Evolutionary conservation across 2,888 invertebrate species (phyloP), one percentile per base, ranked within the genome.

Genomic region (Escarpia spicata): DNA sequence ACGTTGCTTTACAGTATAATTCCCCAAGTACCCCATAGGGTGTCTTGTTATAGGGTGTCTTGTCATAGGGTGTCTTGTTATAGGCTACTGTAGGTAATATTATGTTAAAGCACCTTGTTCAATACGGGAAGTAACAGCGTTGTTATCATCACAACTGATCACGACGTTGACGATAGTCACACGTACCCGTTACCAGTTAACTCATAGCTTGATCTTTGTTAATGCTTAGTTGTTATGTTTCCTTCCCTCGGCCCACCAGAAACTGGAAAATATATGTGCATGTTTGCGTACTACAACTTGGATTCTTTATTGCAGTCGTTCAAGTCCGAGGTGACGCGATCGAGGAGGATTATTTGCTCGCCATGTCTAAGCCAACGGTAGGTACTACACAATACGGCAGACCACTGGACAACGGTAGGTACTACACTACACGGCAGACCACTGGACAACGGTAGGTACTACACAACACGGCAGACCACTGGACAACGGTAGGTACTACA

Each of bases 301-400:
- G 6, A 26, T n/a, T 15, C 6, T 26, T 15, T 75, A 26, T 75
- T 75, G 19, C 75, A 75, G 75, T 75, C 19, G 26, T n/a, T 19
- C 75, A 26, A 75, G 75, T 75, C 4, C 0, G 6, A 75, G 26
- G 19, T 26, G 26, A 75, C 75, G 75, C 19, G 75, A 75, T 26
- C 75, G n/a, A 26, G 75, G 75, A 75, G 26, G 75, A 26, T 4
- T 6, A 4, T 75, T 26, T 75, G 26, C 75, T 75, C 75, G 26
- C 75, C 75, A 75, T 75, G 75, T 75, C 75, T 75, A 75, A n/a
- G n/a, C 75, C 75, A 75, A 75, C 26, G 75, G 75, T 75, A 75
- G 26, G 75, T 75, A 75, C 26, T 6, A 0, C 75, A 75, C 6
- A 15, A 75, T 26, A 15, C 75, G 75, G 75, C 4, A 6, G 6